Percentiles rank a stretch among this genome's conserved stretches.
Evolutionary conservation across 92 coral and sea anemone genomes (phyloP).

Genomic region (Actinernus sp.): DNA sequence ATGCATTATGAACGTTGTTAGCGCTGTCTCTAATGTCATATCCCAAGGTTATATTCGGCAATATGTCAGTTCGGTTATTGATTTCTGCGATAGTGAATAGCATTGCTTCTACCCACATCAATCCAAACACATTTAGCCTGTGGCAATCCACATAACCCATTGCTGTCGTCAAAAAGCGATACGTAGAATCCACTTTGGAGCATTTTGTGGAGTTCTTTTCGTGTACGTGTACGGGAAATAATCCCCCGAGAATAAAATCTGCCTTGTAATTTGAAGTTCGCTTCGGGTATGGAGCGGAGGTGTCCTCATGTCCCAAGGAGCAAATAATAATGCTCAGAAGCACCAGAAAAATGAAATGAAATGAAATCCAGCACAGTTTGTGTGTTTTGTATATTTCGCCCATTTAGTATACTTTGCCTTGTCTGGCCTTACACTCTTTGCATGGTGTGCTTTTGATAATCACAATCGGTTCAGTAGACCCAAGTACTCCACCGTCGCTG

Average conservation of each 20-base stretch:
- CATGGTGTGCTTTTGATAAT: too few species aligned
- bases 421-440: too few species aligned
- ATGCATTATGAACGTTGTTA: conserved; percentile 83
- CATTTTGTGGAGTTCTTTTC: conserved; percentile 68
- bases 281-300: conserved; percentile 41
- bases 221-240: conserved; percentile 79
- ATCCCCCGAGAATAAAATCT: conserved; percentile 83
- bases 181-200: conserved; percentile 16
- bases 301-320: too few species aligned
- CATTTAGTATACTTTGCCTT: too few species aligned
- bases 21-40: conserved; percentile 90
- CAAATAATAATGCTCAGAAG: too few species aligned
- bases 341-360: too few species aligned
- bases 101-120: conserved; percentile 98
- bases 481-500: too few species aligned
- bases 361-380: too few species aligned
- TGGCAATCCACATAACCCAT: conserved; percentile 63
- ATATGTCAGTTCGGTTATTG: conserved; percentile 55
- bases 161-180: conserved; percentile 41
- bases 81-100: conserved; percentile 77
- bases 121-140: conserved; percentile 70
- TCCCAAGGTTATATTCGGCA: conserved; percentile 75
- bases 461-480: too few species aligned
- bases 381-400: too few species aligned
- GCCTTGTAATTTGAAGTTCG: conserved; percentile 54